Evolutionary conservation across 30 jellyfish, hydroid and myxozoan genomes (phyloP).

Genomic region (Mastigias papua): DNA sequence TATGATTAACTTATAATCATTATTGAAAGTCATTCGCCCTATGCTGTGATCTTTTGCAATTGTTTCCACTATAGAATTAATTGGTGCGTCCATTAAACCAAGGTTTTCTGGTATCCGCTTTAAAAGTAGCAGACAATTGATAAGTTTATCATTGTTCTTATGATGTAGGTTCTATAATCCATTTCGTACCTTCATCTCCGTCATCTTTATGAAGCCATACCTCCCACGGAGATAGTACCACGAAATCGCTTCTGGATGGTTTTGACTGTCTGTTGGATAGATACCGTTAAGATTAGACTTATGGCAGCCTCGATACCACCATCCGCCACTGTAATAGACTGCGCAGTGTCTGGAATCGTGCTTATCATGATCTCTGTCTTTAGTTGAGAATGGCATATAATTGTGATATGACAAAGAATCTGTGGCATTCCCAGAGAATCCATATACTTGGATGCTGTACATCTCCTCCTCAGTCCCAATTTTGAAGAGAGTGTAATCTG

Average conservation of each 20-base stretch:
- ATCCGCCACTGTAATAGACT: constrained; percentile 41
- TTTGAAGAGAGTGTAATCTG: constrained; percentile 31
- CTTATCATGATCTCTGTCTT: constrained; percentile 61
- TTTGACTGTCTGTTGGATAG: constrained; percentile 44
- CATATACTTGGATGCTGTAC: constrained; percentile 23
- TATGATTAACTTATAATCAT: no score
- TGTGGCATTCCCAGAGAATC: constrained; percentile 56
- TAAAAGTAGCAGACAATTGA: no score
- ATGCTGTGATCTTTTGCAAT: neutral
- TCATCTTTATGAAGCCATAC: constrained; percentile 17
- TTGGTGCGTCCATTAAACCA: no score
- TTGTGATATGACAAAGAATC: constrained; percentile 47
- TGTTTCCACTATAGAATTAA: no score
- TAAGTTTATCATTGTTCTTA: neutral
- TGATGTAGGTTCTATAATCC: neutral
- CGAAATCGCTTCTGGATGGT: constrained; percentile 8
- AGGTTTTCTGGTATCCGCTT: no score
- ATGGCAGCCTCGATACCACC: constrained; percentile 69
- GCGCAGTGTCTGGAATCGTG: constrained; percentile 49
- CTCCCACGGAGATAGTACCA: constrained; percentile 30
- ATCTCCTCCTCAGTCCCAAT: constrained; percentile 19
- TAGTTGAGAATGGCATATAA: constrained; percentile 57
- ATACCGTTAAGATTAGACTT: constrained; percentile 50
- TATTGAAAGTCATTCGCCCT: neutral
- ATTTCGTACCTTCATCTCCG: constrained; percentile 47